phyloP scores from a whole-genome alignment of 2,113 vertebrate genomes.

The Butorides virescens region DNA sequence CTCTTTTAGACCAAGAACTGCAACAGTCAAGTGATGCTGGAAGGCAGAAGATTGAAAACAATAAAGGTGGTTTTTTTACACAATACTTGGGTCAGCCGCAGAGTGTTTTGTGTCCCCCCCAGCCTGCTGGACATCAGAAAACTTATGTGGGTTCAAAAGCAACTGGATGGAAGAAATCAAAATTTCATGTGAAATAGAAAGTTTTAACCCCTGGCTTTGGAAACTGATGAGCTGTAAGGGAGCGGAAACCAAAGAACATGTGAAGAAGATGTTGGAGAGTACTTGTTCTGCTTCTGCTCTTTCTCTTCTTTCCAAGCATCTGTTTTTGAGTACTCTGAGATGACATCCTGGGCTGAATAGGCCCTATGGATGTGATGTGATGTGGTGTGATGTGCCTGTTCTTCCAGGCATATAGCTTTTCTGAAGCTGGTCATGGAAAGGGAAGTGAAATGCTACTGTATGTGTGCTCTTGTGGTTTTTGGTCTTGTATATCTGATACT shows the following conservation, averaged over 20 bases:
- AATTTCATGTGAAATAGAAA: background rate
- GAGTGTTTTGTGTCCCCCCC: background rate
- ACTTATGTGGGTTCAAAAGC: background rate
- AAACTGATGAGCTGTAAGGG: background rate
- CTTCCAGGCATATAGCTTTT: background rate
- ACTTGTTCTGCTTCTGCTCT: background rate
- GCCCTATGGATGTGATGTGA: background rate
- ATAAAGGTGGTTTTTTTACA: background rate
- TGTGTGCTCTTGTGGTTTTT: background rate
- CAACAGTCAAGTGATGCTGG: background rate
- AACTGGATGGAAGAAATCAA: background rate
- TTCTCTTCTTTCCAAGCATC: background rate
- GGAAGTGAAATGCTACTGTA: background rate
- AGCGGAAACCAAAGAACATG: background rate
- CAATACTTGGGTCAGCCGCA: background rate
- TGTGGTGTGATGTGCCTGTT: background rate
- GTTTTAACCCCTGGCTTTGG: background rate
- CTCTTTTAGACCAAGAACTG: background rate
- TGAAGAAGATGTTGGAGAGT: background rate
- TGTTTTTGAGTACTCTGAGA: background rate
- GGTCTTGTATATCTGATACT: background rate
- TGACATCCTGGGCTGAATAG: background rate
- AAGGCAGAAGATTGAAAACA: background rate
- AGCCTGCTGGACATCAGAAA: background rate
- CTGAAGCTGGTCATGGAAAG: background rate